Base-by-base conservation (phyloP, 2,888 invertebrate genomes). In the Geophilus truncorum region DNA sequence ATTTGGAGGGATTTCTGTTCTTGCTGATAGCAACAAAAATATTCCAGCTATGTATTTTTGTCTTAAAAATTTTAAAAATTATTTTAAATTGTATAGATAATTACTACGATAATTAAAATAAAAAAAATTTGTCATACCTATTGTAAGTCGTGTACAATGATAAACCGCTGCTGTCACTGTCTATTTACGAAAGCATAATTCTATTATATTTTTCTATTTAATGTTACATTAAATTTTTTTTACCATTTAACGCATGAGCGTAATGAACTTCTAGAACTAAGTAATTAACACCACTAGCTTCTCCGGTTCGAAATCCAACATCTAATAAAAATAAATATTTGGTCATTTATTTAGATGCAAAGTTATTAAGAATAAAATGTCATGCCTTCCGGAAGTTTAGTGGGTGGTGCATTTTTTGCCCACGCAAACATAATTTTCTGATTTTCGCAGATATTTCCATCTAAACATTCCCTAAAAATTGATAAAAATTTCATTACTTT, bases 371-470 rank as follows among this genome's bases (percentile, higher is more conserved):
- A n/a, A n/a, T n/a, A n/a, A n/a, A 51, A 25, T 23, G 21, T 9
- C 57, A 62, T 25, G 34, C 87, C 87, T 82, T 86, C 82, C 0
- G 90, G 90, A 5, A 91, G 86, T 12, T 84, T 84, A 0, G 90
- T 87, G 30, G 88, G 85, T 0, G 90, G 89, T 0, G 90, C 91
- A 85, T 91, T 90, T 86, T 90, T 88, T 0, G 90, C 90, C 91
- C 90, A 91, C 3, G 90, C 90, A 85, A 90, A 91, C 77, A 90
- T 85, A 70, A 91, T 90, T 82, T 87, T 87, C 83, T 84, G 79
- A 23, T 70, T 78, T 7, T 40, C 15, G 36, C 82, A 82, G 21
- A 80, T 23, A 25, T 21, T 25, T 12, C 78, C 78, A 77, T 81
- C 80, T 28, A 28, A 87, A 86, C 90, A 90, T 82, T 88, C 86